These are phyloP conservation scores for Eretmocerus hayati DNA, from an alignment of 2,888 invertebrate species.

Conservation along the genomic window DNA sequence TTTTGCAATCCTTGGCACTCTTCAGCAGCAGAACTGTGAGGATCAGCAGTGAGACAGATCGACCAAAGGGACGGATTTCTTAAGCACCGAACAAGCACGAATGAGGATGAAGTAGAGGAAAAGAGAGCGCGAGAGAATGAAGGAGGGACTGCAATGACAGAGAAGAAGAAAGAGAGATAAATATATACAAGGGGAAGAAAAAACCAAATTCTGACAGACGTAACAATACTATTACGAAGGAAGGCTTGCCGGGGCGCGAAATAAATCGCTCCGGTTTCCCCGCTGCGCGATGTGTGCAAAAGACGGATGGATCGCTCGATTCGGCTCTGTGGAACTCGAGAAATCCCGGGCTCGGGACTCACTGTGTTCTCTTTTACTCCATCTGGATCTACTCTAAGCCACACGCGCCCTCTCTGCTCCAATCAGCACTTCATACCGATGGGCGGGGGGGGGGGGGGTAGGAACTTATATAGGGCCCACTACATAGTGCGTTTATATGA, in stretches of 20 bases:
- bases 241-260: slow-evolving; percentile 4
- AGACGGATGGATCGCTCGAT: slow-evolving; percentile 20
- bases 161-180: background rate
- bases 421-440: too few relatives aligned
- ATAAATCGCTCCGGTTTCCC: slow-evolving; percentile 23
- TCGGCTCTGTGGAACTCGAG: slow-evolving; percentile 16
- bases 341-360: slow-evolving; percentile 8
- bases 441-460: too few relatives aligned
- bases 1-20: too few relatives aligned
- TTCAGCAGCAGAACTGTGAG: too few relatives aligned
- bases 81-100: background rate
- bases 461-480: too few relatives aligned
- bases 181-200: background rate
- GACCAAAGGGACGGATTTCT: too few relatives aligned
- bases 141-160: background rate
- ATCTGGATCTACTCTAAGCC: too few relatives aligned
- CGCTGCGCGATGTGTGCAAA: slow-evolving; percentile 23
- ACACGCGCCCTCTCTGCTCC: too few relatives aligned
- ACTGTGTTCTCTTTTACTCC: background rate
- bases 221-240: slow-evolving; percentile 23
- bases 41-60: too few relatives aligned
- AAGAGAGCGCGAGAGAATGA: too few relatives aligned
- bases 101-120: background rate
- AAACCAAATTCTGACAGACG: slow-evolving; percentile 21
- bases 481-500: too few relatives aligned